Conservation (phyloP, 2,888 invertebrate species). For the Drosophila birchii region DNA sequence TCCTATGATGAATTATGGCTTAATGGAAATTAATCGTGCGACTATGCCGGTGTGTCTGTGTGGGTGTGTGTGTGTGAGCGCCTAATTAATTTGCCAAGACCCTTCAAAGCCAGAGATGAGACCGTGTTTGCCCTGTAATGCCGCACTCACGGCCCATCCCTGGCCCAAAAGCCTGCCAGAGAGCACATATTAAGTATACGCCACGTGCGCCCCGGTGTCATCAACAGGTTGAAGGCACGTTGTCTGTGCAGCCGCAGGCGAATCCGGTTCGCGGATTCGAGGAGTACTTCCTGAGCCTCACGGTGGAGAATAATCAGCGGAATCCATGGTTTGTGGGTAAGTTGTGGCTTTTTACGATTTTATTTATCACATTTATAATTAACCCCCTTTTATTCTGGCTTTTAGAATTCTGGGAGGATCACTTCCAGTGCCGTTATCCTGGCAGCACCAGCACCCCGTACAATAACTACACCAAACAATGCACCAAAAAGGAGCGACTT, state of each 20-base stretch:
- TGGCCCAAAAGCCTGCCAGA: neutral
- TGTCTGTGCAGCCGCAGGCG: constrained; percentile 97
- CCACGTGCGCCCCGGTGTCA: constrained; percentile 29
- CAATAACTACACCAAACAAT: constrained; percentile 90
- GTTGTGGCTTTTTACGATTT: constrained; percentile 75
- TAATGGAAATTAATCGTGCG: constrained; percentile 80
- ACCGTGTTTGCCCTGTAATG: constrained; percentile 1
- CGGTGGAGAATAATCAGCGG: constrained; percentile 93
- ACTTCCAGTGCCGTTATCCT: constrained; percentile 94
- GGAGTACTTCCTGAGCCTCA: constrained; percentile 93
- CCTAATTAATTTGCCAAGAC: constrained; percentile 62
- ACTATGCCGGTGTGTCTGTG: constrained; percentile 1
- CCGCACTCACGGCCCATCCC: neutral
- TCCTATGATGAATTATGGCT: constrained; percentile 75
- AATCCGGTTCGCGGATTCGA: constrained; percentile 94
- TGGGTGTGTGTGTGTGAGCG: constrained; percentile 24
- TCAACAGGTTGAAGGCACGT: constrained; percentile 92
- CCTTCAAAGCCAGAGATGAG: constrained; percentile 24
- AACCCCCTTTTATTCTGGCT: neutral
- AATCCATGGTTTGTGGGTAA: constrained; percentile 98
- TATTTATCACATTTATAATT: too few relatives aligned
- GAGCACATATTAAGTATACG: constrained; percentile 70
- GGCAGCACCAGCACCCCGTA: constrained; percentile 93
- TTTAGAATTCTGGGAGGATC: constrained; percentile 97
- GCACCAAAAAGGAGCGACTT: constrained; percentile 92